Conservation (phyloP, 2,797 vertebrate species). For the Brachyalestes nurse region DNA sequence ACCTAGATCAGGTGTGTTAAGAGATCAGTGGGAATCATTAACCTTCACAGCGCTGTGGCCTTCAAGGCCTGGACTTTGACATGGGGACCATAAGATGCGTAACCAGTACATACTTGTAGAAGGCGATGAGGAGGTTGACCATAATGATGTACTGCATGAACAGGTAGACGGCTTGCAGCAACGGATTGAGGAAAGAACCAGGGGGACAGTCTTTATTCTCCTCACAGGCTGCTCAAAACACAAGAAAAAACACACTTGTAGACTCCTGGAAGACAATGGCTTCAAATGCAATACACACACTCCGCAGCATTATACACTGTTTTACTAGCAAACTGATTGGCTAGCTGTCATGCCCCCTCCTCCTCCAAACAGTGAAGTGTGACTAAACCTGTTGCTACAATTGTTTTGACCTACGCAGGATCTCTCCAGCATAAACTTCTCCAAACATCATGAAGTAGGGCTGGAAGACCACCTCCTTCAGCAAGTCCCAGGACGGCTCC, state of each 20-base stretch:
- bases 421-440: slow-evolving; percentile 91
- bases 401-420: slow-evolving; percentile 80
- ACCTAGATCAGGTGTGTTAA: background rate
- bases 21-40: background rate
- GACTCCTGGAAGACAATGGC: background rate
- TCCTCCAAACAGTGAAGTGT: too few species aligned
- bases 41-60: background rate
- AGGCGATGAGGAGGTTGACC: slow-evolving; percentile 97
- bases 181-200: slow-evolving; percentile 87
- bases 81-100: background rate
- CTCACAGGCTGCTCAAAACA: slow-evolving; percentile 82
- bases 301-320: too few species aligned
- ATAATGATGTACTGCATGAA: slow-evolving; percentile 99
- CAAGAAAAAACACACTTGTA: slow-evolving; percentile 31
- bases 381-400: too few species aligned
- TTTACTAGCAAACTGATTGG: too few species aligned
- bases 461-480: slow-evolving; percentile 89
- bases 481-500: slow-evolving; percentile 88
- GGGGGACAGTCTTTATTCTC: slow-evolving; percentile 79
- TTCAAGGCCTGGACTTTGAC: background rate
- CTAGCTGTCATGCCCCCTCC: too few species aligned
- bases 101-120: slow-evolving; percentile 89
- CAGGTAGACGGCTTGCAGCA: slow-evolving; percentile 95
- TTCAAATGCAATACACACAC: too few species aligned
- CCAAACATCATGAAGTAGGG: slow-evolving; percentile 99